These are phyloP conservation scores for Lydus trimaculatus DNA, from an alignment of 2,888 invertebrate genomes.

Conservation along the genomic window DNA sequence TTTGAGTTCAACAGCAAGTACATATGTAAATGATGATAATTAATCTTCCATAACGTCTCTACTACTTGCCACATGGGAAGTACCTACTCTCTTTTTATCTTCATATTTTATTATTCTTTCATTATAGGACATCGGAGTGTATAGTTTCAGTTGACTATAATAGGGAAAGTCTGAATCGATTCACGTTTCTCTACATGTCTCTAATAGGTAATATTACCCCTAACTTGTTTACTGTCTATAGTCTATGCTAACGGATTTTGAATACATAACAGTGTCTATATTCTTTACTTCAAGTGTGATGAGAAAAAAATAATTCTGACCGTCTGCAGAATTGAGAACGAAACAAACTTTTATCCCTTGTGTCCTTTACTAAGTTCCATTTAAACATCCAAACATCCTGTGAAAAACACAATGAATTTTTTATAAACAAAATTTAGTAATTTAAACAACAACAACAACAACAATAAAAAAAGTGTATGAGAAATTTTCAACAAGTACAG, in stretches of 20 bases:
- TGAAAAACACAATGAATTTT: background rate
- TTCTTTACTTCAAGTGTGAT: background rate
- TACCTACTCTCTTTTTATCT: no score
- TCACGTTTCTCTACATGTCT: background rate
- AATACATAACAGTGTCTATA: background rate
- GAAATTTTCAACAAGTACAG: background rate
- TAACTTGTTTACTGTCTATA: background rate
- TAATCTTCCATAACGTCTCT: background rate
- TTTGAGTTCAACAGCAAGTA: background rate
- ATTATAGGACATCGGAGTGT: background rate
- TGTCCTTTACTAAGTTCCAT: background rate
- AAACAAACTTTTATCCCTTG: slow-evolving; percentile 1
- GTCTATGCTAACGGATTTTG: background rate
- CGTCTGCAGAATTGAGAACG: background rate
- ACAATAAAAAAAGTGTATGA: background rate
- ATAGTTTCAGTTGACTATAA: no score
- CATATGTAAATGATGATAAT: background rate
- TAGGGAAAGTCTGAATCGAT: background rate
- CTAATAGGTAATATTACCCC: background rate
- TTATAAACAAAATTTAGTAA: background rate
- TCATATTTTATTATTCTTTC: no score
- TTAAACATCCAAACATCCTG: background rate
- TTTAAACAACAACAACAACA: background rate
- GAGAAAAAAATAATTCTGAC: background rate
- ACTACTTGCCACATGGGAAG: no score